Base-by-base conservation (phyloP, 2,113 vertebrate species). In the Azemiops feae region DNA sequence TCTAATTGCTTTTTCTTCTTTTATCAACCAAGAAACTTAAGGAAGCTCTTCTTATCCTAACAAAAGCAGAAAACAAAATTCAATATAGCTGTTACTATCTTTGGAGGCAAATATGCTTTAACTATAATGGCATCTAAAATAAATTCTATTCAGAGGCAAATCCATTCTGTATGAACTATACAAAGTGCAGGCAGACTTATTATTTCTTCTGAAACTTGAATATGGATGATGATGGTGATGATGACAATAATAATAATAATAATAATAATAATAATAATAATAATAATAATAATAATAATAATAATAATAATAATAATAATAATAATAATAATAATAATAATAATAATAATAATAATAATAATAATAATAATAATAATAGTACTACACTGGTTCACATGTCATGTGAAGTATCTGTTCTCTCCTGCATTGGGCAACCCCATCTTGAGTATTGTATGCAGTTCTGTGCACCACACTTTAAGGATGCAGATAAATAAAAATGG, bases 1-100 rank as follows among this genome's bases (percentile, higher is more conserved):
- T n/a, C 30, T n/a, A 69, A 69, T 69, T 69, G 27, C 30, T n/a
- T 69, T 69, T 69, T 69, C 30, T 69, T 69, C 60, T 69, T 69
- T 69, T 69, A 69, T n/a, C 60, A 69, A 6, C 64, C 92, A 95
- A 92, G 93, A 52, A 3, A 92, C 11, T 87, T 47, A 50, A 94
- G 95, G 30, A 92, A 91, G 93, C 55, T 89, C 47, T 9, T 7
- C 25, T 74, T 74, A 74, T 74, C 14, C 14, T 34, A 74, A 74
- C 64, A 74, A 7, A 74, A 74, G 5, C n/a, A 74, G 64, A 74
- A 74, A 74, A 74, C 27, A 74, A 74, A 74, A 34, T 74, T 14
- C 69, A 74, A 34, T 34, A 74, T 34, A 34, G 69, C n/a, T 34
- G 69, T 74, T 74, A 74, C 69, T 74, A 34, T 69, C 14, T 5